These are phyloP conservation scores for Pempheris klunzingeri DNA, from an alignment of 2,797 vertebrate genomes.

Conservation along the genomic window DNA sequence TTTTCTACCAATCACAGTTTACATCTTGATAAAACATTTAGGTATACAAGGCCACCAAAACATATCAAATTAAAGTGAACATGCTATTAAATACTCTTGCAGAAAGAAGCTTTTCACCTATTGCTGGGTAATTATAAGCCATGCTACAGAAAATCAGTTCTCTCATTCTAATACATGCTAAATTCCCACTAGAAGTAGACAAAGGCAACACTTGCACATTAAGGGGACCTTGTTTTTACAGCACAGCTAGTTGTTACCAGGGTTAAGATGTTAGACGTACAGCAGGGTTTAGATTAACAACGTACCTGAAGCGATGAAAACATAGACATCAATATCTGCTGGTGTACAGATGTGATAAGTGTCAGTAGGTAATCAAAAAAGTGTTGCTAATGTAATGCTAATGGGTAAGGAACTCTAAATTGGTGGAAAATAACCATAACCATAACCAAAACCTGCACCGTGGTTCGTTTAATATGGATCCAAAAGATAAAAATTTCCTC, in stretches of 20 bases:
- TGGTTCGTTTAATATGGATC: background rate
- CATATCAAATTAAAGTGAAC: background rate
- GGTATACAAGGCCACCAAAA: background rate
- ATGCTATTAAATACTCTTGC: background rate
- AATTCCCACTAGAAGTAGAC: background rate
- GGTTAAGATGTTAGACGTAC: background rate
- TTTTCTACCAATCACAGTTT: slow-evolving; percentile 12
- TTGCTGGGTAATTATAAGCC: background rate
- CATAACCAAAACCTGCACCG: background rate
- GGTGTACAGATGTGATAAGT: background rate
- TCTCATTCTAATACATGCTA: slow-evolving; percentile 9
- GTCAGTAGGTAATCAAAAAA: background rate
- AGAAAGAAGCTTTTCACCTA: background rate
- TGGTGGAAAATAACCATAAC: background rate
- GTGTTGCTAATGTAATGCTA: background rate
- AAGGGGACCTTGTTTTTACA: slow-evolving; percentile 15
- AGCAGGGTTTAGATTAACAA: background rate
- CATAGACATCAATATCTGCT: background rate
- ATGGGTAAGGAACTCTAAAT: background rate
- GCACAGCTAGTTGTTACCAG: slow-evolving; percentile 3
- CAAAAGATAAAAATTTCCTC: background rate
- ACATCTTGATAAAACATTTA: slow-evolving; percentile 17
- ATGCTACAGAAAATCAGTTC: slow-evolving; percentile 17
- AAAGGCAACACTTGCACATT: slow-evolving; percentile 13
- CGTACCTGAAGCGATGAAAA: background rate